Evolutionary conservation across 2,888 invertebrate species (phyloP).

Genomic region (Laspeyria flexula): DNA sequence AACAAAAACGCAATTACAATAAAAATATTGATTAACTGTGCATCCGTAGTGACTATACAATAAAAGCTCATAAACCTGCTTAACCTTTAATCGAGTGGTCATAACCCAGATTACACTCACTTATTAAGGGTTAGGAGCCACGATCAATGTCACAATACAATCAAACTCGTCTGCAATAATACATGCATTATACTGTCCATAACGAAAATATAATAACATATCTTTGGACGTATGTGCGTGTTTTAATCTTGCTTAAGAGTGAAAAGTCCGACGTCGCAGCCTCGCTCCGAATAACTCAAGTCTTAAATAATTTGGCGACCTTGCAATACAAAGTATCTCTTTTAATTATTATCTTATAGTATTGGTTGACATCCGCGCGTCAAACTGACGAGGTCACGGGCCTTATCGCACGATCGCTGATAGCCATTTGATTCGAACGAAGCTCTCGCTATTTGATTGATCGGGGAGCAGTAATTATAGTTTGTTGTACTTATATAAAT

Average conservation of each 20-base stretch:
- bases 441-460: slow-evolving; percentile 26
- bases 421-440: slow-evolving; percentile 29
- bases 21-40: slow-evolving; percentile 10
- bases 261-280: slow-evolving; percentile 62
- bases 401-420: slow-evolving; percentile 38
- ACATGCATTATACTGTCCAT: slow-evolving; percentile 64
- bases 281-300: slow-evolving; percentile 80
- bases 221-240: slow-evolving; percentile 57
- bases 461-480: slow-evolving; percentile 31
- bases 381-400: slow-evolving; percentile 53
- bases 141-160: slow-evolving; percentile 39
- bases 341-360: slow-evolving; percentile 77
- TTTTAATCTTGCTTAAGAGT: slow-evolving; percentile 66
- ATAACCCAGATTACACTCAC: slow-evolving; percentile 20
- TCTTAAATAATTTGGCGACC: slow-evolving; percentile 77
- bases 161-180: slow-evolving; percentile 42
- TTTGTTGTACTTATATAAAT: slow-evolving; percentile 29
- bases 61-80: slow-evolving; percentile 10
- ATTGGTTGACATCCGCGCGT: slow-evolving; percentile 75
- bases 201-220: slow-evolving; percentile 79
- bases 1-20: slow-evolving; percentile 11
- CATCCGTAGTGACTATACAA: slow-evolving; percentile 4
- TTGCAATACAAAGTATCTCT: slow-evolving; percentile 71
- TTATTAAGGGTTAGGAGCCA: slow-evolving; percentile 33
- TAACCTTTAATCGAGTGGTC: slow-evolving; percentile 24